Evolutionary conservation across 2,113 vertebrate genomes (phyloP).

Genomic region (Bostrychus sinensis): DNA sequence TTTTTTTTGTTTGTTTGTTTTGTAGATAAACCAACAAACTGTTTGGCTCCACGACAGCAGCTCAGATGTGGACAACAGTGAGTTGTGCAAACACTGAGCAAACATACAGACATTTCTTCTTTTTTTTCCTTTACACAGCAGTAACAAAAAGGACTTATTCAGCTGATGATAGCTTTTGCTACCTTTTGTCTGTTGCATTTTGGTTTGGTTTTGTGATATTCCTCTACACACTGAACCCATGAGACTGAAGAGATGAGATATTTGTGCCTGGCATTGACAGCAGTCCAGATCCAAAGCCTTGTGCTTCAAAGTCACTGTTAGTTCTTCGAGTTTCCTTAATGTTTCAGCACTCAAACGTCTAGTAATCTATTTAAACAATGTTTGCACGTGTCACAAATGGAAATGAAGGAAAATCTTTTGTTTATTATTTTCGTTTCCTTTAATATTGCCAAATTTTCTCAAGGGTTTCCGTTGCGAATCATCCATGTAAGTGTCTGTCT

Average conservation of each 20-base stretch:
- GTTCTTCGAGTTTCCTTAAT: slow-evolving; percentile 12
- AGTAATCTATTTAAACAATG: too few species aligned
- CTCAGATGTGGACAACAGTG: slow-evolving; percentile 82
- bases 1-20: slow-evolving; percentile 23
- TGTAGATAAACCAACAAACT: slow-evolving; percentile 80
- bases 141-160: slow-evolving; percentile 27
- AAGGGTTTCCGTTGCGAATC: too few species aligned
- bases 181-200: slow-evolving; percentile 13
- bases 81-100: slow-evolving; percentile 83
- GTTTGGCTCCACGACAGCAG: slow-evolving; percentile 80
- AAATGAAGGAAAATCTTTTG: too few species aligned
- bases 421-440: too few species aligned
- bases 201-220: neutral
- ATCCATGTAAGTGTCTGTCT: too few species aligned
- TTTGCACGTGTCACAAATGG: too few species aligned
- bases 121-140: slow-evolving; percentile 20
- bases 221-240: neutral
- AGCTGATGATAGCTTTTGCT: slow-evolving; percentile 3
- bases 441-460: too few species aligned
- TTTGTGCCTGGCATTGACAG: slow-evolving; percentile 16
- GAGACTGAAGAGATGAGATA: slow-evolving; percentile 4
- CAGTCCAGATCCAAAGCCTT: slow-evolving; percentile 34
- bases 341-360: too few species aligned
- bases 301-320: slow-evolving; percentile 55
- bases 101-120: slow-evolving; percentile 26